A percentile compares a stretch with the other conserved stretches of the same genome.
Evolutionary conservation across 2,113 vertebrate species (phyloP).

Genomic region (Acrocephalus kingi): DNA sequence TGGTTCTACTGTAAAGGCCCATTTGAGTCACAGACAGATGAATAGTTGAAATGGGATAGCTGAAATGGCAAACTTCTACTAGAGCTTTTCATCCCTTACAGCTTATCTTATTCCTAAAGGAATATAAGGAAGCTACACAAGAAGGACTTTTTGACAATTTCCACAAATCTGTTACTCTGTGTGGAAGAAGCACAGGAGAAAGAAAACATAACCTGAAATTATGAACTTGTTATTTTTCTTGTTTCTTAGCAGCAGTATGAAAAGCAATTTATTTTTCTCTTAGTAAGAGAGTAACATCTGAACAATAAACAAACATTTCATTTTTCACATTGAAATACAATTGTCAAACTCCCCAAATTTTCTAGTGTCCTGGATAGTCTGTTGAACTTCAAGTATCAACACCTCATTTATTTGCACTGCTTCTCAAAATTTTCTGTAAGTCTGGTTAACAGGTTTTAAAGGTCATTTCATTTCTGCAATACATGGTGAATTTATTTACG

Average conservation of each 20-base stretch:
- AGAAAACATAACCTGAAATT: not conserved
- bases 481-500: rapidly evolving
- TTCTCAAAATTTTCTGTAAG: not conserved
- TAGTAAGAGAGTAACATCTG: not conserved
- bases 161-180: not conserved
- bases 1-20: not conserved
- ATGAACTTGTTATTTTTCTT: not conserved
- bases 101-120: not conserved
- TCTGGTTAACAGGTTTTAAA: not conserved
- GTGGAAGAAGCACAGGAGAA: not conserved
- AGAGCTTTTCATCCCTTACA: not conserved
- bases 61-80: not conserved
- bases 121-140: not conserved
- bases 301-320: not conserved
- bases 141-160: not conserved
- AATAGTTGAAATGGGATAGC: not conserved
- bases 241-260: not conserved
- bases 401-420: not conserved
- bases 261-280: not conserved
- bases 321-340: not conserved
- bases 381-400: not conserved
- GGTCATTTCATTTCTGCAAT: not conserved
- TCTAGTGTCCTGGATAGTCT: not conserved
- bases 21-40: not conserved
- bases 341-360: not conserved